Evolutionary conservation across 2,888 invertebrate genomes (phyloP).

Genomic region (Dryobotodes eremita): DNA sequence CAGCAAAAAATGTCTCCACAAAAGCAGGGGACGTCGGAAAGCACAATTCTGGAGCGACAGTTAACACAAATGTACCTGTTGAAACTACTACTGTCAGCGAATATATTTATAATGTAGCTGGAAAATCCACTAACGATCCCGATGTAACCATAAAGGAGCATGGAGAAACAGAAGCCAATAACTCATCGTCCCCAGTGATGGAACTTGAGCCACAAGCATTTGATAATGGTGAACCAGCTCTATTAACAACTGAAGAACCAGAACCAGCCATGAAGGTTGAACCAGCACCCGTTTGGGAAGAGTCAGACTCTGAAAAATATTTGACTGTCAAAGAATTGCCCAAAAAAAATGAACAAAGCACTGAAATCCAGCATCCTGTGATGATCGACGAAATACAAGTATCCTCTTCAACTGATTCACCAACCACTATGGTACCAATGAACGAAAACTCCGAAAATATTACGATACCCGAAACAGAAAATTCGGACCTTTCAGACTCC

Average conservation of each 20-base stretch:
- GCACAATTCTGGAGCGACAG: slow-evolving; percentile 49
- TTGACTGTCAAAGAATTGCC: slow-evolving; percentile 68
- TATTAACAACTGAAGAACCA: slow-evolving; percentile 23
- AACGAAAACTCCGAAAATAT: slow-evolving; percentile 41
- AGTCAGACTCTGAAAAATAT: slow-evolving; percentile 72
- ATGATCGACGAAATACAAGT: slow-evolving; percentile 58
- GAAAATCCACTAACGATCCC: slow-evolving; percentile 61
- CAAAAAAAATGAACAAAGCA: slow-evolving; percentile 53
- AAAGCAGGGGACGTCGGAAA: slow-evolving; percentile 39
- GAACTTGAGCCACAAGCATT: slow-evolving; percentile 37
- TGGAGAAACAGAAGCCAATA: slow-evolving; percentile 40
- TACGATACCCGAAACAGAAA: slow-evolving; percentile 43
- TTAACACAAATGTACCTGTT: slow-evolving; percentile 54
- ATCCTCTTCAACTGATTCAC: slow-evolving; percentile 52
- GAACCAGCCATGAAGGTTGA: slow-evolving; percentile 54
- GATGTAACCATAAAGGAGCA: slow-evolving; percentile 6
- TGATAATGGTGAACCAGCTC: slow-evolving; percentile 5
- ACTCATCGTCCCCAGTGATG: slow-evolving; percentile 23
- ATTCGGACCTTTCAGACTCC: slow-evolving; percentile 47
- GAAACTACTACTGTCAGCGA: slow-evolving; percentile 83
- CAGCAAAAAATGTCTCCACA: slow-evolving; percentile 10
- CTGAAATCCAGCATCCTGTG: slow-evolving; percentile 39
- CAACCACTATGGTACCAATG: slow-evolving; percentile 49
- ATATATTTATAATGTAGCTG: slow-evolving; percentile 83
- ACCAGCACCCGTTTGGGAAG: slow-evolving; percentile 87